Evolutionary conservation across 2,888 invertebrate genomes (phyloP).

Genomic region (Clepsis dumicolana): DNA sequence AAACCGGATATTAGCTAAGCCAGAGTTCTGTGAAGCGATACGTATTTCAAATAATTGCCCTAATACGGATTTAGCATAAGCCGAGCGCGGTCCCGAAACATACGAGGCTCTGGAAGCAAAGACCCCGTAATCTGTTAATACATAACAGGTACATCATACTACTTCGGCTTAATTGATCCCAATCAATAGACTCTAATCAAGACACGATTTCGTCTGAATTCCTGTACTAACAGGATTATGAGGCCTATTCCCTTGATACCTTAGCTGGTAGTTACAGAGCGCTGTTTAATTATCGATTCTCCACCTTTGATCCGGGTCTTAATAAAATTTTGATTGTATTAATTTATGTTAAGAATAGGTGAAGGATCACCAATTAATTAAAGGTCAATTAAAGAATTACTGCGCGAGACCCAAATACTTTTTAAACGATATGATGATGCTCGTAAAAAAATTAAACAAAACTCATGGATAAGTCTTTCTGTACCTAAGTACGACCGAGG

Average conservation of each 20-base stretch:
- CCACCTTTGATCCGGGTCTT: not conserved
- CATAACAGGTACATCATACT: constrained; percentile 26
- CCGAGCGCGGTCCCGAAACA: not conserved
- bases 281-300: not conserved
- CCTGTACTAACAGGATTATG: constrained; percentile 31
- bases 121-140: constrained; percentile 30
- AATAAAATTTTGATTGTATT: not conserved
- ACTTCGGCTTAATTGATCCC: constrained; percentile 25
- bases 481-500: too few species aligned
- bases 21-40: not conserved
- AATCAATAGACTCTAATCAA: constrained; percentile 33
- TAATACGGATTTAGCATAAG: not conserved
- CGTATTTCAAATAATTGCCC: not conserved
- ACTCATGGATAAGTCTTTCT: too few species aligned
- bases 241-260: constrained; percentile 7
- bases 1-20: not conserved
- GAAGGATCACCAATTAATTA: not conserved
- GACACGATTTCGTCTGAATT: constrained; percentile 13
- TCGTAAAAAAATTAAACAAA: too few species aligned
- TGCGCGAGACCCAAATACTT: not conserved
- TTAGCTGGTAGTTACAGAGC: not conserved
- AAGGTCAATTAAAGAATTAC: not conserved
- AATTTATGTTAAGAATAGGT: not conserved
- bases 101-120: constrained; percentile 2
- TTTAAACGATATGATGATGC: too few species aligned